phyloP scores from a whole-genome alignment of 2,888 invertebrate genomes.

The Helleia helle region DNA sequence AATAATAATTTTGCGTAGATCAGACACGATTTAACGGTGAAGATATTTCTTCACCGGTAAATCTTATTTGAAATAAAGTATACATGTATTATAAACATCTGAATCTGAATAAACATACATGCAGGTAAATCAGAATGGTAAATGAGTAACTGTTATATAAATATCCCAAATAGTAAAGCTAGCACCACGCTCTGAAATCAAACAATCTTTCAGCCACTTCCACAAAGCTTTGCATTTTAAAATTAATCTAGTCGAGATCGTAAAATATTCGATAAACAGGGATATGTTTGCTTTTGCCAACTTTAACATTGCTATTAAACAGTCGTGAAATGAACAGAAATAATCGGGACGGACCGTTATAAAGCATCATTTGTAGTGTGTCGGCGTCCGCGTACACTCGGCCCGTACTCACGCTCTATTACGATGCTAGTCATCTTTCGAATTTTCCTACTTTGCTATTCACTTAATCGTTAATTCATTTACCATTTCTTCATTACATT shows the following conservation, averaged over 20 bases:
- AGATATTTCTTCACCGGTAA: constrained; percentile 55
- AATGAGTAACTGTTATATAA: constrained; percentile 70
- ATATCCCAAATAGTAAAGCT: constrained; percentile 64
- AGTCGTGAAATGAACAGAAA: constrained; percentile 73
- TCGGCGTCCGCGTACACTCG: constrained; percentile 48
- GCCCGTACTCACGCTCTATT: constrained; percentile 40
- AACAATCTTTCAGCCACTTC: constrained; percentile 64
- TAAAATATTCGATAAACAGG: constrained; percentile 73
- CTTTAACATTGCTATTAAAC: constrained; percentile 73
- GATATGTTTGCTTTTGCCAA: constrained; percentile 69
- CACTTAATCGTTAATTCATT: constrained; percentile 50
- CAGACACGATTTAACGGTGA: no score
- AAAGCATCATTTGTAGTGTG: constrained; percentile 67
- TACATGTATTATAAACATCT: constrained; percentile 64
- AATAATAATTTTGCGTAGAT: no score
- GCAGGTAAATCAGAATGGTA: constrained; percentile 70
- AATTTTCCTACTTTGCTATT: constrained; percentile 48
- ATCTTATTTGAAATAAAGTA: constrained; percentile 66
- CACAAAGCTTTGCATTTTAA: constrained; percentile 66
- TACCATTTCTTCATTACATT: constrained; percentile 35
- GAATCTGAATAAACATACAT: constrained; percentile 62
- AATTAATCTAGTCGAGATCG: constrained; percentile 65
- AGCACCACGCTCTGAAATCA: constrained; percentile 48
- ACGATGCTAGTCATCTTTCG: constrained; percentile 45
- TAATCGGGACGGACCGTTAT: constrained; percentile 72